Evolutionary conservation across 2,888 invertebrate species (phyloP).

Genomic region (Leistus spinibarbis): DNA sequence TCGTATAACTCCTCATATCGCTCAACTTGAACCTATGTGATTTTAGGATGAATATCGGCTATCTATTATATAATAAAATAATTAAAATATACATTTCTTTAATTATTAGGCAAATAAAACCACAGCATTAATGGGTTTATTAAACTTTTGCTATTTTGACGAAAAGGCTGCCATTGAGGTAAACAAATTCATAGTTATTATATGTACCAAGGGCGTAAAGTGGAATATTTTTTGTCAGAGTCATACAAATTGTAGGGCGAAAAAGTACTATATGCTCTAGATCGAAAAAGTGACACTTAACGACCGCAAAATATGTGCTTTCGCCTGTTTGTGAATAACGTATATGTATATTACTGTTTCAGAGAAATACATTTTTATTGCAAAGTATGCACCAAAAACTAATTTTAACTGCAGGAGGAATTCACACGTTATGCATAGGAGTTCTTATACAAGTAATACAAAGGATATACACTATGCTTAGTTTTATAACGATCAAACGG

Average conservation of each 20-base stretch:
- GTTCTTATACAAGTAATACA: constrained; percentile 23
- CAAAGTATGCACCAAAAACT: constrained; percentile 25
- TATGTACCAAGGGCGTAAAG: too few species aligned
- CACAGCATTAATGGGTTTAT: constrained; percentile 13
- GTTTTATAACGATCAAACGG: too few species aligned
- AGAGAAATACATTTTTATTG: constrained; percentile 29
- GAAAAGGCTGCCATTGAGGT: constrained; percentile 15
- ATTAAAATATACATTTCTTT: not conserved
- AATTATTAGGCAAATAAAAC: constrained; percentile 24
- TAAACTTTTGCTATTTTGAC: constrained; percentile 18
- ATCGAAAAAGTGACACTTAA: too few species aligned
- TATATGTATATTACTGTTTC: constrained; percentile 5
- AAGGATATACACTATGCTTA: not conserved
- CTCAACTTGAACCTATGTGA: too few species aligned
- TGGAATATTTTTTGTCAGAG: too few species aligned
- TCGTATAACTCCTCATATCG: too few species aligned
- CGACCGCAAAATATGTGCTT: too few species aligned
- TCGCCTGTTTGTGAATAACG: too few species aligned
- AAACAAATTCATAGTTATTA: too few species aligned
- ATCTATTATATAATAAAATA: not conserved
- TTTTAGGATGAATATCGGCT: not conserved
- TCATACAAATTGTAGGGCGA: too few species aligned
- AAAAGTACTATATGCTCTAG: too few species aligned
- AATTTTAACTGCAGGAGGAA: constrained; percentile 17
- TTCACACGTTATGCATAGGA: constrained; percentile 21